A percentile compares a stretch with the other conserved stretches of the same genome.
Evolutionary conservation across 2,113 vertebrate genomes (phyloP).

Genomic region (Hippocampus mohnikei): DNA sequence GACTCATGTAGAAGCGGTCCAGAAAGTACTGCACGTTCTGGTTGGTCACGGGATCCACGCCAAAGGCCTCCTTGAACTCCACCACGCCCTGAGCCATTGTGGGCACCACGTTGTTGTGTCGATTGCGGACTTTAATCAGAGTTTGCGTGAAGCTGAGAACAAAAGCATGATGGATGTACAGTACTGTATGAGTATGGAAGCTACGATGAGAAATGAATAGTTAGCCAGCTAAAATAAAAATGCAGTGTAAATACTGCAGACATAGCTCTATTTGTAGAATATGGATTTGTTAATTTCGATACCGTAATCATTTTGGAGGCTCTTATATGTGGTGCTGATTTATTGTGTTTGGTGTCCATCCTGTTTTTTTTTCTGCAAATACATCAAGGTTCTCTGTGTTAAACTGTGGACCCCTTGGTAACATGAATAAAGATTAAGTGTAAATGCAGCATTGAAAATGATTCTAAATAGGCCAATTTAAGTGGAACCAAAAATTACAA

Average conservation of each 20-base stretch:
- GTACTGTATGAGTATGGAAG: not conserved
- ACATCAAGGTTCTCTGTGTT: too few species aligned
- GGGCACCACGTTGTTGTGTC: slow-evolving; percentile 92
- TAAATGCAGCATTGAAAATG: too few species aligned
- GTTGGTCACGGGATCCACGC: slow-evolving; percentile 89
- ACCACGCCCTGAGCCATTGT: slow-evolving; percentile 96
- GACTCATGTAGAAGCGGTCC: slow-evolving; percentile 98
- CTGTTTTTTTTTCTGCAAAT: too few species aligned
- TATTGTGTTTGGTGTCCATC: too few species aligned
- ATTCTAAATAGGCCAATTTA: too few species aligned
- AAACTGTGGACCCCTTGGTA: too few species aligned
- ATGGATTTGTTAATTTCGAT: too few species aligned
- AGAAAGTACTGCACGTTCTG: slow-evolving; percentile 98
- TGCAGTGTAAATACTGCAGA: not conserved
- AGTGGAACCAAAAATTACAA: too few species aligned
- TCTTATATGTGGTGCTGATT: too few species aligned
- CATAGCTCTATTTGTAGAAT: too few species aligned
- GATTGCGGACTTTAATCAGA: slow-evolving; percentile 85
- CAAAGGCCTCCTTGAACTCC: slow-evolving; percentile 89
- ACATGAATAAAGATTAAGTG: too few species aligned
- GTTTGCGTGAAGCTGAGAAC: slow-evolving; percentile 84
- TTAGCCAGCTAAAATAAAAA: not conserved
- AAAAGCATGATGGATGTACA: not conserved
- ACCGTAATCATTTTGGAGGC: too few species aligned
- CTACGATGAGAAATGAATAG: not conserved